Conservation (phyloP, 2,888 invertebrate species). For the Stramonita haemastoma region DNA sequence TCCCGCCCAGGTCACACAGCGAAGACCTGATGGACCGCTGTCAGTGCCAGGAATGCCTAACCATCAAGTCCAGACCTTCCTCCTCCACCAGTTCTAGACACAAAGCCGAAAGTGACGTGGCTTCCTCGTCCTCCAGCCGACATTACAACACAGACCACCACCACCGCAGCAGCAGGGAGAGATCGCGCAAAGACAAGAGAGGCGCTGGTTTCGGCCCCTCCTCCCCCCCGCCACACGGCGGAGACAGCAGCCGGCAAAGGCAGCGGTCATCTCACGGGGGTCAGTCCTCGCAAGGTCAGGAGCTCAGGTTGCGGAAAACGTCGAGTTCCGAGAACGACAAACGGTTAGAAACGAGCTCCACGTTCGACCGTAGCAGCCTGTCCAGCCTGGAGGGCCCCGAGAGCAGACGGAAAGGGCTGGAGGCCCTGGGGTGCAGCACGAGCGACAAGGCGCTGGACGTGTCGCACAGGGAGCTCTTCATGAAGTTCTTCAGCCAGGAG, state of each 20-base stretch:
- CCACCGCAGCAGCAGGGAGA: neutral
- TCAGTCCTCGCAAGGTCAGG: neutral
- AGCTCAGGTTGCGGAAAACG: neutral
- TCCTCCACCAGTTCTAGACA: slow-evolving; percentile 1
- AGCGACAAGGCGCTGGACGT: slow-evolving; percentile 36
- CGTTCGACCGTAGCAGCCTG: neutral
- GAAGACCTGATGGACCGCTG: neutral
- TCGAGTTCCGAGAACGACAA: slow-evolving; percentile 34
- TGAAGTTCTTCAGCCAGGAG: slow-evolving; percentile 50
- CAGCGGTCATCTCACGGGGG: neutral
- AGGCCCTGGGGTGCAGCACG: slow-evolving; percentile 35
- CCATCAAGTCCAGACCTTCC: neutral
- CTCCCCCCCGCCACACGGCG: no score
- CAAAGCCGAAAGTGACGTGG: neutral
- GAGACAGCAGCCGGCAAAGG: neutral
- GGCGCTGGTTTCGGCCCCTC: neutral
- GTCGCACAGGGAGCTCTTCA: slow-evolving; percentile 45
- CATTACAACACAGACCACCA: neutral
- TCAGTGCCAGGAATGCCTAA: neutral
- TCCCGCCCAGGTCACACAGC: neutral
- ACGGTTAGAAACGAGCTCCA: neutral
- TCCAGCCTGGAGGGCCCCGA: neutral
- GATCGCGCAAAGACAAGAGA: neutral
- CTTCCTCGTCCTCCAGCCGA: neutral
- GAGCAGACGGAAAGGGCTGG: neutral